These are phyloP conservation scores for Pygmarrhopalites habei DNA, from an alignment of 1,140 invertebrate genomes.

Conservation along the genomic window DNA sequence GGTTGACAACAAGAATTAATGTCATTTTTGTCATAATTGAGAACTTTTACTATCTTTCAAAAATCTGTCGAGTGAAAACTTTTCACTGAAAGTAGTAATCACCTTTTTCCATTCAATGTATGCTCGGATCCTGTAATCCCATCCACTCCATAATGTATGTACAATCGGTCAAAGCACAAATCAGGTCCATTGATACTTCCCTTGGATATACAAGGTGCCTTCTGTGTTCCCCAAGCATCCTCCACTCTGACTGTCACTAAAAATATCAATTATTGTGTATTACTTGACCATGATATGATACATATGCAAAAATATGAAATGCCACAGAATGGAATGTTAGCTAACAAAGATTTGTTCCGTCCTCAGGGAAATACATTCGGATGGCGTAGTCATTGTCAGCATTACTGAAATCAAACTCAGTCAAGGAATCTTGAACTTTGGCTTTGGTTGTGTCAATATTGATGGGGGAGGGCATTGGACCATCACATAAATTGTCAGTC, in stretches of 20 bases:
- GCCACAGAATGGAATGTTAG: too few relatives aligned
- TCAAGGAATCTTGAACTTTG: not conserved
- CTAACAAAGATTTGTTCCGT: conserved; percentile 10
- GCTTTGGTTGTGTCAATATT: not conserved
- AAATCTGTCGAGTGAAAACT: not conserved
- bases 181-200: conserved; percentile 8
- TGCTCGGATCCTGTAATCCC: conserved; percentile 2
- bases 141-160: conserved; percentile 6
- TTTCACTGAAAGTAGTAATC: not conserved
- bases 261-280: not conserved
- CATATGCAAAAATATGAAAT: too few relatives aligned
- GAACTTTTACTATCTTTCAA: not conserved
- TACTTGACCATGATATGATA: too few relatives aligned
- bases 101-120: not conserved
- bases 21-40: not conserved
- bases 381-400: not conserved
- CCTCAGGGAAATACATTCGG: conserved; percentile 9
- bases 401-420: conserved; percentile 2
- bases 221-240: not conserved
- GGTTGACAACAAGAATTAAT: not conserved
- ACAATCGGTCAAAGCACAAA: conserved; percentile 14
- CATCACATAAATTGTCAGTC: conserved; percentile 6
- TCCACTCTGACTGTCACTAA: not conserved
- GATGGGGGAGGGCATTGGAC: conserved; percentile 1
- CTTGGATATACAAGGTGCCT: conserved; percentile 3